A percentile compares a stretch with the other conserved stretches of the same genome.
phyloP scores from a whole-genome alignment of 2,113 vertebrate genomes.

The Phoenicopterus ruber region DNA sequence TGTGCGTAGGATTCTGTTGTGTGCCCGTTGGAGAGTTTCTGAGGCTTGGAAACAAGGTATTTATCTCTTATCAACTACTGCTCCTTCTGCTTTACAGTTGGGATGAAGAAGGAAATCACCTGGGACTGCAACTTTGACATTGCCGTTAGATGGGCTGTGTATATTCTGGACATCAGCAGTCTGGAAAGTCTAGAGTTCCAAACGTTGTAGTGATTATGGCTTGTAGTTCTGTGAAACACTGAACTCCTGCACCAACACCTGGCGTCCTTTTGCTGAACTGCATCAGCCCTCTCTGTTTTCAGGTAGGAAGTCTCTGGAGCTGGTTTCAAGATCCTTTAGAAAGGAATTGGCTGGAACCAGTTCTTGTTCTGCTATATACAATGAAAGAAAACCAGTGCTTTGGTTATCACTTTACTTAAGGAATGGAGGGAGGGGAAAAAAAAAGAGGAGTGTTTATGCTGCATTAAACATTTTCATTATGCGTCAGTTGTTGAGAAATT shows the following conservation, averaged over 20 bases:
- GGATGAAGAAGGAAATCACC: neutral
- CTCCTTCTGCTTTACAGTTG: neutral
- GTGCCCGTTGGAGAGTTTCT: neutral
- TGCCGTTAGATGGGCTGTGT: neutral
- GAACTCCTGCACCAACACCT: neutral
- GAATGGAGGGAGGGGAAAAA: neutral
- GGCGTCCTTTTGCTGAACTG: neutral
- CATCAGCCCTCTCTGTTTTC: neutral
- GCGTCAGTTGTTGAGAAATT: neutral
- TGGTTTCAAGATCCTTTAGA: neutral
- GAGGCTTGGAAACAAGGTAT: neutral
- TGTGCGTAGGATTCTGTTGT: neutral
- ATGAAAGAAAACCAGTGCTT: neutral
- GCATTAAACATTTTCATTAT: neutral
- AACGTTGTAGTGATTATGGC: neutral
- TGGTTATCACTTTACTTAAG: neutral
- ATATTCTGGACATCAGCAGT: neutral
- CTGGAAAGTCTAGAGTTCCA: neutral
- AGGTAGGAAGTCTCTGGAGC: neutral
- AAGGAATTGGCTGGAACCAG: neutral
- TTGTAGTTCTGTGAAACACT: neutral
- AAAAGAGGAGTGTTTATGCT: neutral
- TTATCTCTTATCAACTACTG: neutral
- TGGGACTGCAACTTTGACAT: neutral
- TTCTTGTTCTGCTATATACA: neutral